These are phyloP conservation scores for Anhinga rufa DNA, from an alignment of 2,113 vertebrate genomes.

Conservation along the genomic window DNA sequence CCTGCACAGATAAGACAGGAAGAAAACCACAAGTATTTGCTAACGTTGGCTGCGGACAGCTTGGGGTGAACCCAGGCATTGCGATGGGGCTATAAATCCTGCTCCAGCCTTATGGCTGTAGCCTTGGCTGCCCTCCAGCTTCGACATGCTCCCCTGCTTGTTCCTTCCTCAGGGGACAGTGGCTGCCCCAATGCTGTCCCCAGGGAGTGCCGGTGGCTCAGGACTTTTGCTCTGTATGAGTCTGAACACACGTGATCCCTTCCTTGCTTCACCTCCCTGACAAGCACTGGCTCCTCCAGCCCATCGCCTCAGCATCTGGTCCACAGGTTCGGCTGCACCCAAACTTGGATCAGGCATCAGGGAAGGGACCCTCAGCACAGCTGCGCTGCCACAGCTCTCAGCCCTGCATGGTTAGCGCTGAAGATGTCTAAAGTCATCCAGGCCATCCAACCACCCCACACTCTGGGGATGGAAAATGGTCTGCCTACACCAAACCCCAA, in stretches of 20 bases:
- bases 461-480: not conserved
- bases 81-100: not conserved
- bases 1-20: not conserved
- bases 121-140: not conserved
- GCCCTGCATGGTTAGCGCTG: not conserved
- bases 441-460: not conserved
- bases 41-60: not conserved
- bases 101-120: not conserved
- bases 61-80: not conserved
- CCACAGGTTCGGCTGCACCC: not conserved
- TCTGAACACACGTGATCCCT: rapidly evolving
- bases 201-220: rapidly evolving
- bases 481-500: not conserved
- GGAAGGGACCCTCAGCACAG: not conserved
- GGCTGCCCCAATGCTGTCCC: not conserved
- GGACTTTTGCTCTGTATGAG: not conserved
- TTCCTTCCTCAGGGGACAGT: not conserved
- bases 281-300: not conserved
- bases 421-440: not conserved
- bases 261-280: not conserved
- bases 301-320: not conserved
- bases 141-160: not conserved
- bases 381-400: not conserved
- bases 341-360: rapidly evolving
- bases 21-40: not conserved